These are phyloP conservation scores for Melinaea marsaeus DNA, from an alignment of 2,888 invertebrate species.

Conservation along the genomic window DNA sequence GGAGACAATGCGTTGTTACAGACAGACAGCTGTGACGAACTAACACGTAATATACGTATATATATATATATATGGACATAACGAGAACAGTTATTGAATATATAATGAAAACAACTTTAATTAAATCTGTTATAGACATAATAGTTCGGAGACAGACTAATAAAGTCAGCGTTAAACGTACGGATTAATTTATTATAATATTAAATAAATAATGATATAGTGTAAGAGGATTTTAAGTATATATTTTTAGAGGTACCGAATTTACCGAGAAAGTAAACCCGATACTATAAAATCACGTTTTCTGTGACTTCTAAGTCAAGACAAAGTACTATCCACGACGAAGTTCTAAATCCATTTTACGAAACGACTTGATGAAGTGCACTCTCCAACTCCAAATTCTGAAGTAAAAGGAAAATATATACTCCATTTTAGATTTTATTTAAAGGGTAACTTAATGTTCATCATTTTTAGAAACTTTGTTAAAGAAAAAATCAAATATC, in stretches of 20 bases:
- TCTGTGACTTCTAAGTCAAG: conserved; percentile 8
- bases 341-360: conserved; percentile 32
- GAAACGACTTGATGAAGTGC: conserved; percentile 29
- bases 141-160: too few relatives aligned
- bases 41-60: too few relatives aligned
- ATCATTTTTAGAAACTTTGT: not conserved
- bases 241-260: not conserved
- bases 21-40: conserved; percentile 9
- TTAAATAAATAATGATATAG: too few relatives aligned
- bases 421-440: conserved; percentile 5
- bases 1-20: conserved; percentile 24
- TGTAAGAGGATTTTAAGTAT: too few relatives aligned
- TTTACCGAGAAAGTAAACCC: not conserved
- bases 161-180: too few relatives aligned
- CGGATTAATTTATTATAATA: too few relatives aligned
- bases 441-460: not conserved
- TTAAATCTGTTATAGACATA: too few relatives aligned
- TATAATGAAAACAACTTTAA: too few relatives aligned
- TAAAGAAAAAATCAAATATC: not conserved
- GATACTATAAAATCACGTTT: conserved; percentile 4
- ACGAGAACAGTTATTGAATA: too few relatives aligned
- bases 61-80: too few relatives aligned
- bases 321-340: conserved; percentile 8
- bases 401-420: conserved; percentile 4
- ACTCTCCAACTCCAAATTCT: conserved; percentile 6